A percentile compares a stretch with the other conserved stretches of the same genome.
Evolutionary conservation across 2,113 vertebrate species (phyloP).

Genomic region (Urocynchramus pylzowi): DNA sequence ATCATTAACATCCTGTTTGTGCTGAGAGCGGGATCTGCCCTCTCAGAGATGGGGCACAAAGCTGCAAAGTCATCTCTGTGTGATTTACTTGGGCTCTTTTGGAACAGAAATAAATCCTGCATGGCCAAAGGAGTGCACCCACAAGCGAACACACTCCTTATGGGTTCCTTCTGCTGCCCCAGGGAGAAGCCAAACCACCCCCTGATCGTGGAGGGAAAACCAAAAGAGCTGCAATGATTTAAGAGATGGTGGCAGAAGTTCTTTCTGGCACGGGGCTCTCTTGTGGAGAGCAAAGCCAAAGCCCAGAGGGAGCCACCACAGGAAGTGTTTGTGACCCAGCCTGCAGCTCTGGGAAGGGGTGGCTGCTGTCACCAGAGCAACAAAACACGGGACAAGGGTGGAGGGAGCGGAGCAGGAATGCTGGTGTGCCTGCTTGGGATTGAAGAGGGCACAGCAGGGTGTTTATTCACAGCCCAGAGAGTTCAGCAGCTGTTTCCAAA

Average conservation of each 20-base stretch:
- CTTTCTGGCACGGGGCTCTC: not conserved
- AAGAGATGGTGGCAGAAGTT: not conserved
- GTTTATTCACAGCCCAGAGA: not conserved
- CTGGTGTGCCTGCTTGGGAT: not conserved
- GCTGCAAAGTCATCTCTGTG: not conserved
- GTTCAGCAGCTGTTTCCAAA: not conserved
- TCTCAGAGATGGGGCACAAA: not conserved
- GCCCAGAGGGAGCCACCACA: not conserved
- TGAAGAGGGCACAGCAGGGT: not conserved
- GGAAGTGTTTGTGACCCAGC: not conserved
- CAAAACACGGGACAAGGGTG: not conserved
- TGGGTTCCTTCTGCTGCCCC: not conserved
- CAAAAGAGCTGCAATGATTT: not conserved
- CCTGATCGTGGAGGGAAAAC: not conserved
- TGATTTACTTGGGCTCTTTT: not conserved
- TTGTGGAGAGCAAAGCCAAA: not conserved
- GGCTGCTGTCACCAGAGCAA: slow-evolving; percentile 23
- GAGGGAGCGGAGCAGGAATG: slow-evolving; percentile 6
- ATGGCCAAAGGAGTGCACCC: not conserved
- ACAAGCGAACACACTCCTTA: not conserved
- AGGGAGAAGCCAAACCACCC: not conserved
- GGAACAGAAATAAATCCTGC: not conserved
- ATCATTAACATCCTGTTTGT: not conserved
- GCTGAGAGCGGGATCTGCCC: not conserved
- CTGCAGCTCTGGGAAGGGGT: not conserved